These are phyloP conservation scores for Ibidorhyncha struthersii DNA, from an alignment of 2,113 vertebrate genomes.

Conservation along the genomic window DNA sequence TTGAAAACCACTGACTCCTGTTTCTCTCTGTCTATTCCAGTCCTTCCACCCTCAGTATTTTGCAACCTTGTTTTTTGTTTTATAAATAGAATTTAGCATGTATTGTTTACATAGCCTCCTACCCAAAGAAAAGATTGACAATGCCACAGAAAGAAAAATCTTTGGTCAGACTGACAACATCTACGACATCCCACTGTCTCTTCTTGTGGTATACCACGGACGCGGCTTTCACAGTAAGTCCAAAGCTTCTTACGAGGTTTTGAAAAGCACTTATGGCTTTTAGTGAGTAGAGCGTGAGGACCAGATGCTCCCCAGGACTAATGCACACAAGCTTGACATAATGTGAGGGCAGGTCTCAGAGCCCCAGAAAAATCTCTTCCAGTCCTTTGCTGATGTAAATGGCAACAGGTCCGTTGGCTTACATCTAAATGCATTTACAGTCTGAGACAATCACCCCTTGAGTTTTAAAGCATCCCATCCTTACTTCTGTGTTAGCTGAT, in stretches of 20 bases:
- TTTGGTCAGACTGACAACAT: constrained; percentile 37
- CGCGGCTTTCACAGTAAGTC: background rate
- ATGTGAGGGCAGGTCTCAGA: background rate
- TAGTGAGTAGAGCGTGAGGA: background rate
- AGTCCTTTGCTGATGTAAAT: constrained; percentile 1
- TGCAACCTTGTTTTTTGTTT: background rate
- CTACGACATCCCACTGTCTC: constrained; percentile 18
- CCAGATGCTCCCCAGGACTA: constrained; percentile 8
- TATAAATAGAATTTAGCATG: background rate
- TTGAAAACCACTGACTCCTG: background rate
- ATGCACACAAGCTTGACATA: background rate
- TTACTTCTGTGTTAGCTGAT: background rate
- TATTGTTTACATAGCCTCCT: background rate
- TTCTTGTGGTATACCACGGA: constrained; percentile 25
- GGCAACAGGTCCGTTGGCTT: background rate
- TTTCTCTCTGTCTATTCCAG: background rate
- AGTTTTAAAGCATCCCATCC: background rate
- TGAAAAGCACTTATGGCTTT: constrained; percentile 2
- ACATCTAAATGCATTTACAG: background rate
- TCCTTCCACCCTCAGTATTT: background rate
- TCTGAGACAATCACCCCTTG: background rate
- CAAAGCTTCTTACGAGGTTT: background rate
- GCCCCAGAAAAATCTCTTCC: background rate
- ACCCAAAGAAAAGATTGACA: background rate
- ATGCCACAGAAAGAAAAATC: background rate